These are phyloP conservation scores for Heliocidaris tuberculata DNA, from an alignment of 35 echinoderm and acorn worm genomes.

Conservation along the genomic window DNA sequence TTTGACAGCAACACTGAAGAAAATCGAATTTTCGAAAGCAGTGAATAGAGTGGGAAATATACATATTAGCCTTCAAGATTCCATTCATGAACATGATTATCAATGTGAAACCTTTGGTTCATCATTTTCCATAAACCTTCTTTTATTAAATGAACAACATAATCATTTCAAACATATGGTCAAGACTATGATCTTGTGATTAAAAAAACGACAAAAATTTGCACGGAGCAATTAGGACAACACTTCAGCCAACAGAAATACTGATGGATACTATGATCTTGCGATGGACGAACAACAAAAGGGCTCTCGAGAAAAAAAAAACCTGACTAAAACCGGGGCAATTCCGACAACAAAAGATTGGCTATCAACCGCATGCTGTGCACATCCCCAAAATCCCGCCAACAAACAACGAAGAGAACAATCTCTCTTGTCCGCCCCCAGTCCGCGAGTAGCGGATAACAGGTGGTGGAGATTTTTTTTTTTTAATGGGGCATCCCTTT, in stretches of 20 bases:
- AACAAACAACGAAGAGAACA: background rate
- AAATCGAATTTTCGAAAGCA: too few relatives aligned
- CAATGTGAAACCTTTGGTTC: too few relatives aligned
- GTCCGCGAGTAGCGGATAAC: background rate
- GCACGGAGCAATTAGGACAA: background rate
- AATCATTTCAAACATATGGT: too few relatives aligned
- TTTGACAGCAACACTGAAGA: too few relatives aligned
- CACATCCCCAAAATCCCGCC: background rate
- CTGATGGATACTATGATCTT: background rate
- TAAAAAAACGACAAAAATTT: too few relatives aligned
- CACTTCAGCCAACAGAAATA: background rate
- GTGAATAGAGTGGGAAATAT: too few relatives aligned
- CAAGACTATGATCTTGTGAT: too few relatives aligned
- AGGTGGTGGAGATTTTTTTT: background rate
- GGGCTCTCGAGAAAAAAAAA: background rate
- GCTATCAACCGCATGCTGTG: background rate
- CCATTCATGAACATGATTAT: too few relatives aligned
- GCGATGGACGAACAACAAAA: background rate
- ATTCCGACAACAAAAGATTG: background rate
- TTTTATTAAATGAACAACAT: too few relatives aligned
- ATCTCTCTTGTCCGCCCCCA: background rate
- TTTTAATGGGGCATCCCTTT: background rate
- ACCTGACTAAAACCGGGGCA: background rate
- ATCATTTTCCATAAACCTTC: too few relatives aligned
- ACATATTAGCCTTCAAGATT: too few relatives aligned